These are phyloP conservation scores for Microcebus lehilahytsara DNA, from an alignment of 2,113 vertebrate genomes.

Conservation along the genomic window DNA sequence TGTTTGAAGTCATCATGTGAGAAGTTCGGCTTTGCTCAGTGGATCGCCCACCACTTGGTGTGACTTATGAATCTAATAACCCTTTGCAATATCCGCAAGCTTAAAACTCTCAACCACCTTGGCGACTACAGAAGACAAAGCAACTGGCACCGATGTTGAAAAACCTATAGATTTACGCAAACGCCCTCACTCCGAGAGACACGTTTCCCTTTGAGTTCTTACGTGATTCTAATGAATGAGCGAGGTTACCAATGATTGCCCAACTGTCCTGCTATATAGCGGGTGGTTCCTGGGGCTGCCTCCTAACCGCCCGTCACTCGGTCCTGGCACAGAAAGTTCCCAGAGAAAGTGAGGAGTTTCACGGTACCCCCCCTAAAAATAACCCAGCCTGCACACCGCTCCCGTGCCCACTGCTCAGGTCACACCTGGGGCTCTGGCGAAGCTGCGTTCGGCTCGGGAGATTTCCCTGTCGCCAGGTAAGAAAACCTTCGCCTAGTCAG, in stretches of 20 bases:
- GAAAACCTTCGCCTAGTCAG: conserved; percentile 75
- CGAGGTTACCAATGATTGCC: conserved; percentile 79
- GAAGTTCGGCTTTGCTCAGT: conserved; percentile 99
- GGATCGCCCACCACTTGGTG: conserved; percentile 99
- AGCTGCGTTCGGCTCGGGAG: conserved; percentile 72
- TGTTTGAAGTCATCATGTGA: conserved; percentile 99
- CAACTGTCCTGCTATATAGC: conserved; percentile 76
- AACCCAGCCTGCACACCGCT: conserved; percentile 68
- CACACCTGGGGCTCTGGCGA: conserved; percentile 75
- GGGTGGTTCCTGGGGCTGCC: conserved; percentile 65
- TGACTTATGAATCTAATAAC: conserved; percentile 99
- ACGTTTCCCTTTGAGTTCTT: conserved; percentile 91
- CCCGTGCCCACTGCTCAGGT: conserved; percentile 75
- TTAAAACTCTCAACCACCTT: conserved; percentile 98
- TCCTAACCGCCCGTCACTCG: conserved; percentile 74
- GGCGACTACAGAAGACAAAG: conserved; percentile 93
- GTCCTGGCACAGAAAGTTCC: conserved; percentile 83
- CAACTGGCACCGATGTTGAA: conserved; percentile 88
- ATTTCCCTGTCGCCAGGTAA: conserved; percentile 84
- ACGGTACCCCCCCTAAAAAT: conserved; percentile 58
- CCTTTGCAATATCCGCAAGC: conserved; percentile 98
- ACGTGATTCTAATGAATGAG: conserved; percentile 93
- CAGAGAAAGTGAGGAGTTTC: conserved; percentile 79
- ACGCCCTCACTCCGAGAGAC: conserved; percentile 91
- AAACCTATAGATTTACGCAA: conserved; percentile 93